phyloP scores from a whole-genome alignment of 1,140 invertebrate genomes.

The Nasonia longicornis region DNA sequence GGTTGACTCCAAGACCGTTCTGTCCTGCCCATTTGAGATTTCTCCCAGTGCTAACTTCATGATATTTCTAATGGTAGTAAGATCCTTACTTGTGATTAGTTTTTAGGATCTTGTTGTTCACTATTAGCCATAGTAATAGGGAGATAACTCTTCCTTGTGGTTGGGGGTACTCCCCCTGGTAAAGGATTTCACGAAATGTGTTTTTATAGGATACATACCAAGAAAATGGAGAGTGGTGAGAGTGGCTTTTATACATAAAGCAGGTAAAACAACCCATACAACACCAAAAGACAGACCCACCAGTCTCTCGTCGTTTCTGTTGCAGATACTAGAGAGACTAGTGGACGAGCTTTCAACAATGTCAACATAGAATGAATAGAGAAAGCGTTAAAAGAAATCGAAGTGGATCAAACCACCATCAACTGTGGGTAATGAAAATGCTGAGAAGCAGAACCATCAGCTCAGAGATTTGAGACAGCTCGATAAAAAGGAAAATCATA shows the following conservation, averaged over 20 bases:
- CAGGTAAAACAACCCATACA: conserved; percentile 1
- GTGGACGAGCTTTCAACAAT: conserved; percentile 17
- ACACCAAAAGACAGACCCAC: neutral
- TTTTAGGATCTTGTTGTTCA: too few relatives aligned
- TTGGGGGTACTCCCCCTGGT: neutral
- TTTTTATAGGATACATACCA: neutral
- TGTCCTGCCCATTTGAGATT: too few relatives aligned
- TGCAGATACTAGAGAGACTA: neutral
- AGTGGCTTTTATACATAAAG: neutral
- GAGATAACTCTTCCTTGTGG: too few relatives aligned
- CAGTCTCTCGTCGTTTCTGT: neutral
- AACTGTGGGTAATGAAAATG: neutral
- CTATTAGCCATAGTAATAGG: too few relatives aligned
- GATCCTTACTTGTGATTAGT: too few relatives aligned
- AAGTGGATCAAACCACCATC: neutral
- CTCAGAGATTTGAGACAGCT: neutral
- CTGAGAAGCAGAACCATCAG: neutral
- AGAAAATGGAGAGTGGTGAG: neutral
- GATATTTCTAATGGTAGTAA: too few relatives aligned
- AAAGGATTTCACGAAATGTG: neutral
- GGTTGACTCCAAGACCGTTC: too few relatives aligned
- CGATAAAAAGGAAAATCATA: neutral
- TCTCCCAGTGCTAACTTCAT: too few relatives aligned
- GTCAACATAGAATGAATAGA: neutral
- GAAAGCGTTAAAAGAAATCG: neutral